Evolutionary conservation across 2,888 invertebrate genomes (phyloP), one percentile per base, ranked within the genome.

Genomic region (Nomada fabriciana): DNA sequence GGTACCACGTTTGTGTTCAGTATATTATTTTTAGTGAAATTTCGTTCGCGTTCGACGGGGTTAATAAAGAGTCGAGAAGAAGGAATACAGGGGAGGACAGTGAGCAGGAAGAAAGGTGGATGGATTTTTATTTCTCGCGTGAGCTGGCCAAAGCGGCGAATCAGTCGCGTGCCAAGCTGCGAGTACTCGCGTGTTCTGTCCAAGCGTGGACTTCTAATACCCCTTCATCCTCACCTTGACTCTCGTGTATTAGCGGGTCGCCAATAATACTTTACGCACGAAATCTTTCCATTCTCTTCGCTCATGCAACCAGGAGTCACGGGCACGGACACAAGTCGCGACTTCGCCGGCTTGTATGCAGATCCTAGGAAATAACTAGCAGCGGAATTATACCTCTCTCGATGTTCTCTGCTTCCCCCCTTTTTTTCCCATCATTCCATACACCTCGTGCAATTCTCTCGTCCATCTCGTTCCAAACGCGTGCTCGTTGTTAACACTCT

Each of bases 151-250:
- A 20, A 20, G 79, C 82, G 85, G 82, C 82, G 87, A 86, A 89
- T 88, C 89, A 83, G 88, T 90, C 89, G 88, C 90, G 91, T 91
- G 91, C 90, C 86, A 82, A 81, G 88, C 81, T 82, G 89, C 87
- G 89, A 84, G 87, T 84, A 88, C 88, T 91, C 89, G 91, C 91
- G 91, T 91, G 91, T 90, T 89, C 86, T 88, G 86, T 87, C 86
- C 88, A 88, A 90, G 90, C 88, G 90, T 87, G 86, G 88, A 88
- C 87, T 85, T 87, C 87, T 89, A 88, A 88, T 90, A 86, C 87
- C 87, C 88, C 88, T 88, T 84, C 86, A 90, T 90, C 90, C 86
- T 90, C 90, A 89, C 89, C 90, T 89, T 89, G 90, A 90, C 86
- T 89, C 86, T 84, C 82, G 75, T 80, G 84, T 72, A 88, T 88